Evolutionary conservation across 1,140 invertebrate species (phyloP).

Genomic region (Drosophila sp.): DNA sequence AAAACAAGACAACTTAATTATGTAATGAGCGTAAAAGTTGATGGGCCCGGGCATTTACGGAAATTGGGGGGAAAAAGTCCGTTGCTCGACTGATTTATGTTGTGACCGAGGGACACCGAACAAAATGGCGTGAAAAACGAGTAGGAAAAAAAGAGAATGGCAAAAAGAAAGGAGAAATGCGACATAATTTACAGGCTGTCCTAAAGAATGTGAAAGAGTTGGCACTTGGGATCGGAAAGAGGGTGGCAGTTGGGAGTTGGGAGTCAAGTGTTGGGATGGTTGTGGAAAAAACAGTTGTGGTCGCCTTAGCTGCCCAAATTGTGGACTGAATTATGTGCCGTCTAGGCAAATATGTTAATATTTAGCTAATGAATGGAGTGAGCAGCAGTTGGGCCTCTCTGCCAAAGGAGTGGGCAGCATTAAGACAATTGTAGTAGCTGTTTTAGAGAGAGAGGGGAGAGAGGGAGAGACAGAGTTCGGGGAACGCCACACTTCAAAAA

Average conservation of each 20-base stretch:
- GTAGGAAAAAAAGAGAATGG: constrained; percentile 15
- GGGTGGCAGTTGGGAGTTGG: not conserved
- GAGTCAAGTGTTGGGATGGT: constrained; percentile 18
- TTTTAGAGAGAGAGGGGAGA: not conserved
- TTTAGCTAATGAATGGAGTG: constrained; percentile 70
- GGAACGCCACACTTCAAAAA: constrained; percentile 59
- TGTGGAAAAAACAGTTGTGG: constrained; percentile 44
- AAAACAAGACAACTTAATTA: constrained; percentile 75
- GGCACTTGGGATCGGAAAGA: not conserved
- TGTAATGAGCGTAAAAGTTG: constrained; percentile 65
- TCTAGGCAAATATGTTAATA: constrained; percentile 75
- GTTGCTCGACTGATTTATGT: constrained; percentile 45
- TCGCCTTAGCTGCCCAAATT: constrained; percentile 56
- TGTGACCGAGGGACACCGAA: constrained; percentile 19
- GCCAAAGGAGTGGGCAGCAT: constrained; percentile 16
- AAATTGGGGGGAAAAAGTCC: constrained; percentile 2
- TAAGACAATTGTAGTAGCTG: constrained; percentile 51
- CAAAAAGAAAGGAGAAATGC: constrained; percentile 45
- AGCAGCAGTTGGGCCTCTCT: constrained; percentile 24
- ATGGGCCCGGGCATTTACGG: constrained; percentile 15
- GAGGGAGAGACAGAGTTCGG: not conserved
- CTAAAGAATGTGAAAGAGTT: constrained; percentile 23
- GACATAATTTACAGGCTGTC: constrained; percentile 68
- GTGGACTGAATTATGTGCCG: constrained; percentile 62
- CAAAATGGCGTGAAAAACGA: constrained; percentile 62